Evolutionary conservation across 2,113 vertebrate genomes (phyloP).

Genomic region (Anoplopoma fimbria): DNA sequence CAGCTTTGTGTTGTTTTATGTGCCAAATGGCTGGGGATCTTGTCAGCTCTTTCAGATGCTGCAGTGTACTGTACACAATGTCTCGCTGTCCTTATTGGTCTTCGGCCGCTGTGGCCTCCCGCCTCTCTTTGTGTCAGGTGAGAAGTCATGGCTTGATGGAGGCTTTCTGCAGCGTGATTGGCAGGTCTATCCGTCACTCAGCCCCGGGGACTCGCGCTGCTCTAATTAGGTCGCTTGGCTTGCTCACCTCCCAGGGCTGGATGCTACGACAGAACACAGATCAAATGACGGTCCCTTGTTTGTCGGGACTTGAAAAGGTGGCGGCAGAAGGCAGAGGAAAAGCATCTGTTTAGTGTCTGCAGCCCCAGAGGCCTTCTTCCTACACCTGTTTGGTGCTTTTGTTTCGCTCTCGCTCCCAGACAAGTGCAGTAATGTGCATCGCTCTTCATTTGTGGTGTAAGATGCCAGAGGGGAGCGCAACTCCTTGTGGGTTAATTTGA

Average conservation of each 20-base stretch:
- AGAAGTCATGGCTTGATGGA: slow-evolving; percentile 74
- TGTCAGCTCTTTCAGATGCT: slow-evolving; percentile 43
- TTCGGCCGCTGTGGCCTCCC: slow-evolving; percentile 21
- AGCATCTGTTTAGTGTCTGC: slow-evolving; percentile 77
- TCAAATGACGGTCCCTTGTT: slow-evolving; percentile 81
- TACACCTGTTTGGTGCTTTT: slow-evolving; percentile 77
- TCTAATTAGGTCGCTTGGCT: slow-evolving; percentile 85
- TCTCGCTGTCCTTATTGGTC: slow-evolving; percentile 58
- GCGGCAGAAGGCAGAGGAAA: slow-evolving; percentile 70
- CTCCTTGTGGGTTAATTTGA: slow-evolving; percentile 79
- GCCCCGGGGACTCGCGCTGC: slow-evolving; percentile 77
- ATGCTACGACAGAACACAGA: slow-evolving; percentile 77
- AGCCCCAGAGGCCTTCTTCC: slow-evolving; percentile 67
- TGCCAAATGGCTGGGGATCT: slow-evolving; percentile 54
- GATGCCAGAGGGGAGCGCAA: slow-evolving; percentile 67
- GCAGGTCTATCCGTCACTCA: slow-evolving; percentile 85
- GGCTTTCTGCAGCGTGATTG: slow-evolving; percentile 76
- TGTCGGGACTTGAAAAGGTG: slow-evolving; percentile 79
- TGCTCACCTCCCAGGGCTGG: slow-evolving; percentile 79
- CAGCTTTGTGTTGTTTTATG: slow-evolving; percentile 67
- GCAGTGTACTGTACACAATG: slow-evolving; percentile 37
- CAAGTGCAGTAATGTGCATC: slow-evolving; percentile 65
- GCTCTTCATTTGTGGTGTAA: slow-evolving; percentile 72
- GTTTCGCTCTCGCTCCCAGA: slow-evolving; percentile 44
- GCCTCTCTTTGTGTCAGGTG: slow-evolving; percentile 79